phyloP scores from a whole-genome alignment of 1,140 invertebrate species.

The Pogonognathellus flavescens region DNA sequence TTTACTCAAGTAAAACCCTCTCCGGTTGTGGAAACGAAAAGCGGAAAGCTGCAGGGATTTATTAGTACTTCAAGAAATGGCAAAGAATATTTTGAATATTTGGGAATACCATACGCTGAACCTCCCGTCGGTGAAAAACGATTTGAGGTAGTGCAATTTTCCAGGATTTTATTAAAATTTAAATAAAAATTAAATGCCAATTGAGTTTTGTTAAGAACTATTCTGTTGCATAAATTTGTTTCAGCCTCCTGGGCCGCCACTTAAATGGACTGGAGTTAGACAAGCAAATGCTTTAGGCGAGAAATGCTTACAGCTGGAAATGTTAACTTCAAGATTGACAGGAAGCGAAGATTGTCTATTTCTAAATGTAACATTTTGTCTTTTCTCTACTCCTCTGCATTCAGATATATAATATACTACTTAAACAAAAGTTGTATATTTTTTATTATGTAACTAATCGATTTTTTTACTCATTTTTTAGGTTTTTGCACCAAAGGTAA shows the following conservation, averaged over 20 bases:
- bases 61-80: too few relatives aligned
- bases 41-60: too few relatives aligned
- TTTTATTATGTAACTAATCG: neutral
- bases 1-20: too few relatives aligned
- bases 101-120: too few relatives aligned
- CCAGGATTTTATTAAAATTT: too few relatives aligned
- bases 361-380: constrained; percentile 10
- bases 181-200: too few relatives aligned
- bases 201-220: too few relatives aligned
- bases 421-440: neutral
- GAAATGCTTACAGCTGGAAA: constrained; percentile 23
- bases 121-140: too few relatives aligned
- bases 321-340: neutral
- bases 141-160: too few relatives aligned
- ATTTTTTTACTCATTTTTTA: neutral
- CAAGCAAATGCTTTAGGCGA: neutral
- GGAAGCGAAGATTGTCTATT: constrained; percentile 28
- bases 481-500: neutral
- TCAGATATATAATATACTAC: neutral
- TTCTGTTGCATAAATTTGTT: neutral
- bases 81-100: too few relatives aligned
- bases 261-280: neutral
- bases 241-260: constrained; percentile 23
- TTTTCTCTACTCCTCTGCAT: neutral
- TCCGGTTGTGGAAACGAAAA: too few relatives aligned